Evolutionary conservation across 2,113 vertebrate species (phyloP).

Genomic region (Hemicordylus capensis): DNA sequence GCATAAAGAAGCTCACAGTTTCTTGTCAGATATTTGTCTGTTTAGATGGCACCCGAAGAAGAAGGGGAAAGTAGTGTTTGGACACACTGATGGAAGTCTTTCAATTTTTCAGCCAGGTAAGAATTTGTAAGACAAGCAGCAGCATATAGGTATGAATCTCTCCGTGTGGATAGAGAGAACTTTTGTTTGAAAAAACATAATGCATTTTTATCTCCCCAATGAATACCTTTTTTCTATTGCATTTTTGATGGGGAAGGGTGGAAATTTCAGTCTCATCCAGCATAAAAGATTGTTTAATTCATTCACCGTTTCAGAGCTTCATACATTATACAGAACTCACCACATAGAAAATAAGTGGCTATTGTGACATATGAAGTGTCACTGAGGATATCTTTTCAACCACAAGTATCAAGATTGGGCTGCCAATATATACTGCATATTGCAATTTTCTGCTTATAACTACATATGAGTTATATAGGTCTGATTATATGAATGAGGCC

Average conservation of each 20-base stretch:
- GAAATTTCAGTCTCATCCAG: not conserved
- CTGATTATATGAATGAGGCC: not conserved
- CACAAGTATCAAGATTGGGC: not conserved
- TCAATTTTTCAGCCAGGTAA: slow-evolving; percentile 96
- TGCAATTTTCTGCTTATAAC: not conserved
- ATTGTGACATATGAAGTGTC: not conserved
- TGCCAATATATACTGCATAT: not conserved
- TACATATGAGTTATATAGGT: not conserved
- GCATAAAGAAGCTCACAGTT: slow-evolving; percentile 94
- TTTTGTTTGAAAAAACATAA: not conserved
- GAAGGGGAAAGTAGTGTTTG: slow-evolving; percentile 93
- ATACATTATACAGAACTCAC: not conserved
- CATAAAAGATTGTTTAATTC: not conserved
- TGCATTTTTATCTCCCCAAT: not conserved
- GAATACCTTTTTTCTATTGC: not conserved
- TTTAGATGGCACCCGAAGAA: slow-evolving; percentile 94
- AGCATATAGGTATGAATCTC: accelerated
- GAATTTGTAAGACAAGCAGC: not conserved
- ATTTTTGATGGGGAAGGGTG: not conserved
- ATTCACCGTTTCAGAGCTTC: not conserved
- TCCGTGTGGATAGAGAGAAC: not conserved
- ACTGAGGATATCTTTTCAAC: not conserved
- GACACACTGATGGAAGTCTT: slow-evolving; percentile 94
- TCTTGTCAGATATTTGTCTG: slow-evolving; percentile 91
- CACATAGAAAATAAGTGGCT: not conserved